Evolutionary conservation across 2,888 invertebrate genomes (phyloP).

Genomic region (Drosophila mettleri): DNA sequence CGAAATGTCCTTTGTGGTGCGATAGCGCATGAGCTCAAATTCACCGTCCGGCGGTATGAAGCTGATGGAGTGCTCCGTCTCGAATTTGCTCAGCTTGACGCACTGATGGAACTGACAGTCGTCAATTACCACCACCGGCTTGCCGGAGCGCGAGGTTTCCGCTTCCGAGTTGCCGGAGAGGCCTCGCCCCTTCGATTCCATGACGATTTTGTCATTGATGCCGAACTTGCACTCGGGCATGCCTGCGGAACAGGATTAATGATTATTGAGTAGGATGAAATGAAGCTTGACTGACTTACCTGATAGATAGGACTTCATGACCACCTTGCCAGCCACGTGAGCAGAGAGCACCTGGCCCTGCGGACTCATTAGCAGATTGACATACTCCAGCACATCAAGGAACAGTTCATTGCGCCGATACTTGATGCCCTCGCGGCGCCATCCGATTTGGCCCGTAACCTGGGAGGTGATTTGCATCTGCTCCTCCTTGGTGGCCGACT

Average conservation of each 20-base stretch:
- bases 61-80: conserved; percentile 99
- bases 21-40: conserved; percentile 99
- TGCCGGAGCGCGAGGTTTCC: conserved; percentile 95
- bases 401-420: conserved; percentile 99
- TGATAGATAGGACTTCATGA: conserved; percentile 99
- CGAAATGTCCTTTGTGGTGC: conserved; percentile 99
- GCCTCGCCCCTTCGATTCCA: conserved; percentile 96
- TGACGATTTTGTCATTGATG: conserved; percentile 99
- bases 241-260: conserved; percentile 86
- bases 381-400: conserved; percentile 99
- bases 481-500: conserved; percentile 99
- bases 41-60: conserved; percentile 99
- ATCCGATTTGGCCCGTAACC: conserved; percentile 99
- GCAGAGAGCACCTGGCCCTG: conserved; percentile 99
- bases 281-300: conserved; percentile 67
- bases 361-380: conserved; percentile 99
- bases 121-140: conserved; percentile 99
- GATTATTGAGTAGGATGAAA: neutral
- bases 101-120: conserved; percentile 99
- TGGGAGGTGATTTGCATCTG: conserved; percentile 99
- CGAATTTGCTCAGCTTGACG: conserved; percentile 99
- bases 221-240: conserved; percentile 99
- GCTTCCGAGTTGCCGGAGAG: conserved; percentile 90
- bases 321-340: conserved; percentile 99
- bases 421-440: conserved; percentile 99